These are phyloP conservation scores for Pycnonotus jocosus DNA, from an alignment of 2,113 vertebrate genomes.

Conservation along the genomic window DNA sequence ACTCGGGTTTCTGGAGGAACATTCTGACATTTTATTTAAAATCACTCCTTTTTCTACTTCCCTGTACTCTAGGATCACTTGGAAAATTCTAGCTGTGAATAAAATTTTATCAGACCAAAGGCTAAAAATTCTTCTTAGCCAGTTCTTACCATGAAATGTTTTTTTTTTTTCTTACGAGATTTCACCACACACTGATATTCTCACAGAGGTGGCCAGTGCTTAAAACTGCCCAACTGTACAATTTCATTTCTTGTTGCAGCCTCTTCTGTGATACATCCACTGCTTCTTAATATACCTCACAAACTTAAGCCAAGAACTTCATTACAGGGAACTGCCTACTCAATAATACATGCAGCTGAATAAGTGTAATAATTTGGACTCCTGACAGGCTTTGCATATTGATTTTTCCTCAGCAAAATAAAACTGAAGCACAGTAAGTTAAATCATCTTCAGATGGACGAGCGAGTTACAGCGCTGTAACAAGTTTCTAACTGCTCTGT, in stretches of 20 bases:
- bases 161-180: neutral
- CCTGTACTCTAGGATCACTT: neutral
- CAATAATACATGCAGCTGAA: constrained; percentile 45
- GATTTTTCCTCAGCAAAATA: constrained; percentile 58
- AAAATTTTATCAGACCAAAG: neutral
- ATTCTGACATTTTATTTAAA: neutral
- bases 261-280: neutral
- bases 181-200: neutral
- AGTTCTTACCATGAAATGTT: neutral
- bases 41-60: neutral
- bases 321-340: constrained; percentile 29
- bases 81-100: neutral
- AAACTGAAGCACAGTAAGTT: constrained; percentile 1
- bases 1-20: neutral
- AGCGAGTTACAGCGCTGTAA: neutral
- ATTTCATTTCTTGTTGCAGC: neutral
- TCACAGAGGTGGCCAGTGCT: neutral
- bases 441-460: neutral
- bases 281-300: constrained; percentile 10
- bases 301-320: constrained; percentile 44
- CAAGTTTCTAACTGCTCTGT: neutral
- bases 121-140: neutral
- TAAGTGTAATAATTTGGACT: constrained; percentile 37
- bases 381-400: constrained; percentile 29
- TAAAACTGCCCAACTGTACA: neutral